A percentile compares a stretch with the other conserved stretches of the same genome.
Evolutionary conservation across 2,888 invertebrate genomes (phyloP).

Genomic region (Clostera curtula): DNA sequence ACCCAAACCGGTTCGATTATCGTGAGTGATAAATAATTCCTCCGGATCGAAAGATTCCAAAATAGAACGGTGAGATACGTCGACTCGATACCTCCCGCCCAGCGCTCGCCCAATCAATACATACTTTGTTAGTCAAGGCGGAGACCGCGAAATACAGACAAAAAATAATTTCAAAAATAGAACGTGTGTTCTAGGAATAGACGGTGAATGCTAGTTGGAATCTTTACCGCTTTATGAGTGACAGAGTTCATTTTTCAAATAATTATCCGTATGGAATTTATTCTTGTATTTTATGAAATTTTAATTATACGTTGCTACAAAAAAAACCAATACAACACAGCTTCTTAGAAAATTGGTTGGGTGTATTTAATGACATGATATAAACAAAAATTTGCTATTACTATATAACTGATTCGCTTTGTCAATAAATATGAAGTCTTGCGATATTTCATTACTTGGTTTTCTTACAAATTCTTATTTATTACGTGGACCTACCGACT

Average conservation of each 20-base stretch:
- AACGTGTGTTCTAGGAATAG: constrained; percentile 17
- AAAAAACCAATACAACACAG: no score
- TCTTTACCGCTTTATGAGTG: no score
- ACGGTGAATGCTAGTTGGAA: constrained; percentile 12
- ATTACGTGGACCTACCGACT: no score
- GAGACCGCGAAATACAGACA: constrained; percentile 25
- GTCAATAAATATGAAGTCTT: no score
- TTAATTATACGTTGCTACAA: no score
- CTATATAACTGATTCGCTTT: no score
- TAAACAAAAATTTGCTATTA: no score
- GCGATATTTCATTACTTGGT: neutral
- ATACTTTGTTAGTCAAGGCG: constrained; percentile 44
- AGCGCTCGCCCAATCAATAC: constrained; percentile 48
- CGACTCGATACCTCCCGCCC: constrained; percentile 28
- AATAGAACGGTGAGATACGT: constrained; percentile 38
- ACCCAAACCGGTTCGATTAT: constrained; percentile 30
- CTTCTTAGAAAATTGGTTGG: no score
- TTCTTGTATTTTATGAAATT: no score
- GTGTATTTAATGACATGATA: no score
- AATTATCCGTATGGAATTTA: no score
- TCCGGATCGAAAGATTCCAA: constrained; percentile 38
- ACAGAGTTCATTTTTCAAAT: no score
- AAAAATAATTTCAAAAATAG: constrained; percentile 32
- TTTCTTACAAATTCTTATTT: neutral
- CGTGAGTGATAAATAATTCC: constrained; percentile 35